Evolutionary conservation across 2,797 vertebrate genomes (phyloP).

Genomic region (Paratrypauchen microcephalus): DNA sequence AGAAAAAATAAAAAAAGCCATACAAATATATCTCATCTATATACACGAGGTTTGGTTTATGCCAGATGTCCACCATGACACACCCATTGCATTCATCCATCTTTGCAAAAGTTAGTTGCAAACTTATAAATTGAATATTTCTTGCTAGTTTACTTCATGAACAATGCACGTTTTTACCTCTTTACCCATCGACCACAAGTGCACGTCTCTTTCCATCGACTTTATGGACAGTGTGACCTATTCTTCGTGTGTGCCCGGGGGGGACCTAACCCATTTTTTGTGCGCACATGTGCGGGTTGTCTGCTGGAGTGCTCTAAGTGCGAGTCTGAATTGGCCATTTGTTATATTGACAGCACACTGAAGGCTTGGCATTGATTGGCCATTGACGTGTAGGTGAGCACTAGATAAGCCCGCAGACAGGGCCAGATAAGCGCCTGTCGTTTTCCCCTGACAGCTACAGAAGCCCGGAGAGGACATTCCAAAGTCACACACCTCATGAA

Average conservation of each 20-base stretch:
- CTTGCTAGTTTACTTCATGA: neutral
- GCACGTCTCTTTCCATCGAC: neutral
- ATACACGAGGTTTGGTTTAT: too few relatives aligned
- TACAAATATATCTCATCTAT: too few relatives aligned
- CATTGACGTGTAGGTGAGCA: slow-evolving; percentile 72
- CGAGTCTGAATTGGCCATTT: slow-evolving; percentile 66
- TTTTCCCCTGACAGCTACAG: slow-evolving; percentile 52
- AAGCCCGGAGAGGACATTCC: slow-evolving; percentile 54
- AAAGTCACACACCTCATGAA: slow-evolving; percentile 70
- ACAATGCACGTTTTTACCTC: neutral
- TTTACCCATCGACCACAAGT: neutral
- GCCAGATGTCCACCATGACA: too few relatives aligned
- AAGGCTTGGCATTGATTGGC: slow-evolving; percentile 72
- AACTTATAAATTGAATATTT: neutral
- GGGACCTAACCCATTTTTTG: slow-evolving; percentile 13
- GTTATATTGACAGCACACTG: slow-evolving; percentile 65
- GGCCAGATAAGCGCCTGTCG: slow-evolving; percentile 68
- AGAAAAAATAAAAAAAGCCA: too few relatives aligned
- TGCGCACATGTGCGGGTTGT: slow-evolving; percentile 19
- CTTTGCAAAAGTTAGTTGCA: neutral
- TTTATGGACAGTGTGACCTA: slow-evolving; percentile 6
- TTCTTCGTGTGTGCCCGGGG: neutral
- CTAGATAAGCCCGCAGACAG: slow-evolving; percentile 71
- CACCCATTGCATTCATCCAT: too few relatives aligned
- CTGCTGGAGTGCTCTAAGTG: slow-evolving; percentile 41